A percentile compares a stretch with the other conserved stretches of the same genome.
Conservation (phyloP, 2,888 invertebrate species). For the Acrobasis consociella region DNA sequence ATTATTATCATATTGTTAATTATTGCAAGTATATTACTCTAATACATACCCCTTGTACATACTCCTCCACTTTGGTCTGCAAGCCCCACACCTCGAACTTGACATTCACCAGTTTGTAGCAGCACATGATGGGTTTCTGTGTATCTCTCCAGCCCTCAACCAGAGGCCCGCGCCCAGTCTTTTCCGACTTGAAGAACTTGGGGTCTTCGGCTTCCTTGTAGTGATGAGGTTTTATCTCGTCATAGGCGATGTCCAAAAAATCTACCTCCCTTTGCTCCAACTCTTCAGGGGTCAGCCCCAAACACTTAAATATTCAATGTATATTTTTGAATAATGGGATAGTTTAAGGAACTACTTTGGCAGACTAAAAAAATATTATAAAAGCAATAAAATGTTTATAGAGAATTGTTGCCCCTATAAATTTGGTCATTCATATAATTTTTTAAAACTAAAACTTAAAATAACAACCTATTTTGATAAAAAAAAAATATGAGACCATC, state of each 20-base stretch:
- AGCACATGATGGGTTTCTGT: conserved; percentile 94
- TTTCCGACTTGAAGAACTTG: conserved; percentile 90
- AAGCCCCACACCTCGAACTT: conserved; percentile 97
- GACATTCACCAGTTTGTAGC: conserved; percentile 93
- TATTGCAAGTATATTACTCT: too few species aligned
- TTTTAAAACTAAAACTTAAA: too few species aligned
- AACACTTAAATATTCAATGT: conserved; percentile 83
- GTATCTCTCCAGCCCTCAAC: conserved; percentile 91
- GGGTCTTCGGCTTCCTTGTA: conserved; percentile 96
- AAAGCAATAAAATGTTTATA: too few species aligned
- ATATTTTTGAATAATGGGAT: neutral
- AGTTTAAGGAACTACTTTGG: too few species aligned
- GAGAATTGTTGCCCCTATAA: too few species aligned
- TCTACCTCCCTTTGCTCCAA: conserved; percentile 89
- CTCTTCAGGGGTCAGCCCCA: conserved; percentile 88
- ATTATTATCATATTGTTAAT: too few species aligned
- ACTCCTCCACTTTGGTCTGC: conserved; percentile 94
- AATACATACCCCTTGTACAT: conserved; percentile 88
- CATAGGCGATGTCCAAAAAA: conserved; percentile 93
- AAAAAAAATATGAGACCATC: too few species aligned
- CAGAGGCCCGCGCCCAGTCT: conserved; percentile 92
- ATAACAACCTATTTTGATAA: too few species aligned
- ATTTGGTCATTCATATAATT: too few species aligned
- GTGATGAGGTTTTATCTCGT: conserved; percentile 92
- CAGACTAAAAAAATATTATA: too few species aligned